Percentiles rank a stretch among this genome's conserved stretches.
These are phyloP conservation scores for Tinea pellionella DNA, from an alignment of 2,888 invertebrate species.

Conservation along the genomic window DNA sequence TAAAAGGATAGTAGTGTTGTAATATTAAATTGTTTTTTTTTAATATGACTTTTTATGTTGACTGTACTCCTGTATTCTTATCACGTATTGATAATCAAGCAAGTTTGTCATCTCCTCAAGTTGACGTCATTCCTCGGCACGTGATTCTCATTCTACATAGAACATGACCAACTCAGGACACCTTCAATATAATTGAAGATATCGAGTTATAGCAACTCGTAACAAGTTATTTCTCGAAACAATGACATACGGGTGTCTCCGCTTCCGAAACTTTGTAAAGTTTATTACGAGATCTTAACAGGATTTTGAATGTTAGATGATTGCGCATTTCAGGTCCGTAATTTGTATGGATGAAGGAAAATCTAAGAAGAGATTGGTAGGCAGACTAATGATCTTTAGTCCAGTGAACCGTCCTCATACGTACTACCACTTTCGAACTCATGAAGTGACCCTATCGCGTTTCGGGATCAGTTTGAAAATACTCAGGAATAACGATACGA, in stretches of 20 bases:
- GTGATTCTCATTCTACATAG: slow-evolving; percentile 43
- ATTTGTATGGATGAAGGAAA: too few relatives aligned
- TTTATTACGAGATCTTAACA: not conserved
- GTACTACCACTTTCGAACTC: too few relatives aligned
- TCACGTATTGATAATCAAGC: slow-evolving; percentile 60
- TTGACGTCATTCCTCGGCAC: slow-evolving; percentile 32
- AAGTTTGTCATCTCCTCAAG: slow-evolving; percentile 39
- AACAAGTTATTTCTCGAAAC: not conserved
- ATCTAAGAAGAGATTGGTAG: too few relatives aligned
- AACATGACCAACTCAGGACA: not conserved
- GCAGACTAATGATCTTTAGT: too few relatives aligned
- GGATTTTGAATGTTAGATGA: not conserved
- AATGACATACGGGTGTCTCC: not conserved
- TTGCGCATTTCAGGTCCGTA: too few relatives aligned
- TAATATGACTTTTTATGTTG: not conserved
- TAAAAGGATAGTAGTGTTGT: too few relatives aligned
- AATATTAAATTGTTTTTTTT: not conserved
- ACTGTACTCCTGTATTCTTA: slow-evolving; percentile 30
- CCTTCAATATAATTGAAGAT: not conserved
- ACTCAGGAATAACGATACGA: too few relatives aligned
- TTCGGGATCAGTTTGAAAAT: too few relatives aligned
- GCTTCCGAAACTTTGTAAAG: not conserved
- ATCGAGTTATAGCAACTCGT: not conserved
- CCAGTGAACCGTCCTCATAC: too few relatives aligned
- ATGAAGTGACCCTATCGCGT: too few relatives aligned